Base-by-base conservation (phyloP, 1,140 invertebrate genomes). In the Zophobas morio region DNA sequence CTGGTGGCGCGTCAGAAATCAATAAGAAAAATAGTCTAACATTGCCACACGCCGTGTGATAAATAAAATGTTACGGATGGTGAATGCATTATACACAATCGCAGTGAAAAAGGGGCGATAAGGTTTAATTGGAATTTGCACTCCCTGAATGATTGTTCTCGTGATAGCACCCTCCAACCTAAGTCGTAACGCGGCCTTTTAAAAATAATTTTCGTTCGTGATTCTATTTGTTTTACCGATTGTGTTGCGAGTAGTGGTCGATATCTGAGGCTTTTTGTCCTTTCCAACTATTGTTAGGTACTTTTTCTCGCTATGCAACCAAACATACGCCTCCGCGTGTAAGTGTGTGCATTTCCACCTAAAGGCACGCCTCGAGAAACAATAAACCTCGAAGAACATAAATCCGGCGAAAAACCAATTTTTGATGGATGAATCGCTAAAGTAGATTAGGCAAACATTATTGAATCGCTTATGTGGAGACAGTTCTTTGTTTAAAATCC, bases 41-140 rank as follows among this genome's bases (percentile, higher is more conserved):
- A 60, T 60, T 60, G n/a, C 33, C 56, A 35, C 8, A 60, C 36
- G 34, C 37, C 35, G 56, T 36, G 56, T 60, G 56, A 60, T 36
- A 60, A 36, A 60, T 60, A 66, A 66, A 66, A 66, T 42, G 60
- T 42, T 42, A 40, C 60, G 20, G 42, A 37, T 66, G 42, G 60
- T 66, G 49, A 51, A 51, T 51, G 49, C 49, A 66, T 66, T 66
- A 66, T 66, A 42, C 42, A 66, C 6, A 66, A 20, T 66, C 39
- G 6, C 60, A 20, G 60, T 42, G 60, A 66, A 66, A 66, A 42
- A 66, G 60, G 60, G 39, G 60, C 60, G 60, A 66, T 66, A 66
- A 66, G 60, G 33, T 66, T 66, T 66, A 66, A 66, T 66, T 66
- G 60, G 39, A 66, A 66, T 66, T 40, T 40, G 39, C 60, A n/a